Evolutionary conservation across 53 echinoderm and acorn worm species (phyloP).

Genomic region (Apostichopus leukothele): DNA sequence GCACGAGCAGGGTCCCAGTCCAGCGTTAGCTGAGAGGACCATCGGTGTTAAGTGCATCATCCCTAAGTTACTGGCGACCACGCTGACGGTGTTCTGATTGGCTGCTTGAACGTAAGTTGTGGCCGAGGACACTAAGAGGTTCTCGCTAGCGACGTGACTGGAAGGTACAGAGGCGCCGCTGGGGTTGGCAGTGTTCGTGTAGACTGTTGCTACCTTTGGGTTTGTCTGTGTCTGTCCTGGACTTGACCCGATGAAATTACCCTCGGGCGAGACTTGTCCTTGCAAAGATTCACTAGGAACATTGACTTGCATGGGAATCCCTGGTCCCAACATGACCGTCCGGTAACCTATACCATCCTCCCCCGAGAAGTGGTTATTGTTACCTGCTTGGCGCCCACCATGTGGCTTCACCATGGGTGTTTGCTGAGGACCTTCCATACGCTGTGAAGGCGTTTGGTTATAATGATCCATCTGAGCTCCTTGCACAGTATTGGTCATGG

Average conservation of each 20-base stretch:
- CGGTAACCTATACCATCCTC: constrained; percentile 36
- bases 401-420: constrained; percentile 38
- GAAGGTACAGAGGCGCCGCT: neutral
- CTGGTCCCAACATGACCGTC: neutral
- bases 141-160: constrained; percentile 33
- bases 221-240: constrained; percentile 10
- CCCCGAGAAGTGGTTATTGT: constrained; percentile 28
- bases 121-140: neutral
- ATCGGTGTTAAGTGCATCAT: constrained; percentile 37
- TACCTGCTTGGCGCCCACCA: constrained; percentile 1
- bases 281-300: constrained; percentile 12
- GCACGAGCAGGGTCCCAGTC: neutral
- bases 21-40: constrained; percentile 3
- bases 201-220: neutral
- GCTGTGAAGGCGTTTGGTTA: neutral
- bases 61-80: constrained; percentile 26
- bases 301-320: constrained; percentile 30
- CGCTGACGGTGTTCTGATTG: constrained; percentile 57
- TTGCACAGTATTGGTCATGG: neutral
- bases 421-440: constrained; percentile 22
- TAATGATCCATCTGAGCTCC: constrained; percentile 15
- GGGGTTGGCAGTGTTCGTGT: neutral
- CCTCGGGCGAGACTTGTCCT: constrained; percentile 29
- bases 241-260: constrained; percentile 2
- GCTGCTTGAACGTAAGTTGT: constrained; percentile 60